Conservation (phyloP, 2,888 invertebrate genomes). For the Margaritifera margaritifera region DNA sequence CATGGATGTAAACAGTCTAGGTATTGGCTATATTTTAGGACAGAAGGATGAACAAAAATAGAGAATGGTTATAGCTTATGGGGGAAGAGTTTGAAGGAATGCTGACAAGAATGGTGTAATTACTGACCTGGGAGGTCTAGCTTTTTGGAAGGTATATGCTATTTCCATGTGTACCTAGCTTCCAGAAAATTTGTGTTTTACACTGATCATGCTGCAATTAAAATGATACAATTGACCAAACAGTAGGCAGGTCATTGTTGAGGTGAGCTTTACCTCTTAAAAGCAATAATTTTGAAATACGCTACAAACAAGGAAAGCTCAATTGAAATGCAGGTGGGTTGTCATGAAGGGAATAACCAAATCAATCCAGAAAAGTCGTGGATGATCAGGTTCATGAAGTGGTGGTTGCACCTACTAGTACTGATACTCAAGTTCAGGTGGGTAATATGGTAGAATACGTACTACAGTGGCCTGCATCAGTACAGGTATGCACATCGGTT, state of each 20-base stretch:
- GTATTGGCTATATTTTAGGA: slow-evolving; percentile 29
- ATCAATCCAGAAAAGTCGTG: too few relatives aligned
- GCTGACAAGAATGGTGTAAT: slow-evolving; percentile 36
- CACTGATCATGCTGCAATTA: slow-evolving; percentile 33
- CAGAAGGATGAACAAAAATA: slow-evolving; percentile 24
- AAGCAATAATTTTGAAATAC: slow-evolving; percentile 21
- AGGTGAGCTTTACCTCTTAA: slow-evolving; percentile 39
- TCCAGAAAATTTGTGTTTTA: slow-evolving; percentile 20
- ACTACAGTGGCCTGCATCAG: neutral
- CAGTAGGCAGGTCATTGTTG: slow-evolving; percentile 22
- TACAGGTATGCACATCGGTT: neutral
- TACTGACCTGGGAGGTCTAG: slow-evolving; percentile 38
- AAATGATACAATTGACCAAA: slow-evolving; percentile 14
- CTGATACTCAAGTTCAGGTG: too few relatives aligned
- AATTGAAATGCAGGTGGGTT: slow-evolving; percentile 24
- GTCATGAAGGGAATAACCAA: slow-evolving; percentile 16
- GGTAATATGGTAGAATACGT: slow-evolving; percentile 11
- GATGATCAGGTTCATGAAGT: too few relatives aligned
- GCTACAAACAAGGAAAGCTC: slow-evolving; percentile 19
- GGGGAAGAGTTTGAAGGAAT: slow-evolving; percentile 22
- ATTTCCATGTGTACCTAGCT: slow-evolving; percentile 31
- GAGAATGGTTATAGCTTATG: slow-evolving; percentile 29
- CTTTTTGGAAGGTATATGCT: slow-evolving; percentile 37
- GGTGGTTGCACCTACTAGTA: too few relatives aligned
- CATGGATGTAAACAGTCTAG: slow-evolving; percentile 24